Conservation (phyloP, 2,113 vertebrate species). For the Probosciger aterrimus region DNA sequence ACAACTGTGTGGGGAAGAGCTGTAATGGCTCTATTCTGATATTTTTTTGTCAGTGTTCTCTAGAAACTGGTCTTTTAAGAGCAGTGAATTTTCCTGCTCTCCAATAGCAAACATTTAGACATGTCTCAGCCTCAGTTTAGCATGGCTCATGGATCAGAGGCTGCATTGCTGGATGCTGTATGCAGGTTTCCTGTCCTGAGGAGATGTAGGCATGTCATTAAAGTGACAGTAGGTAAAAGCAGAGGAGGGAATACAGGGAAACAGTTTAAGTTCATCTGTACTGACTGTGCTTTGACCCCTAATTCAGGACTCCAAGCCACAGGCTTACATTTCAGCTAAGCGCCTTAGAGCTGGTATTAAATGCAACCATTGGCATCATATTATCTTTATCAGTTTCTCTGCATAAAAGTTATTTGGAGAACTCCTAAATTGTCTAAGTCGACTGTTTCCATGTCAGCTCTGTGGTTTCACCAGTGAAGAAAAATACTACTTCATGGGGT, state of each 20-base stretch:
- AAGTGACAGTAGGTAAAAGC: not conserved
- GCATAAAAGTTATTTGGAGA: not conserved
- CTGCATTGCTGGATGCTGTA: not conserved
- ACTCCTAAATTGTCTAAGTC: not conserved
- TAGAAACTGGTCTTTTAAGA: not conserved
- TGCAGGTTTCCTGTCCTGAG: not conserved
- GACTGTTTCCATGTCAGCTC: not conserved
- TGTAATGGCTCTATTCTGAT: too few species aligned
- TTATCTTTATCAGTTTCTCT: not conserved
- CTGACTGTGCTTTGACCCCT: not conserved
- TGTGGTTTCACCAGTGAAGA: not conserved
- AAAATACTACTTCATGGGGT: not conserved
- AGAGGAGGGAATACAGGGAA: not conserved
- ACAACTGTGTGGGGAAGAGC: not conserved
- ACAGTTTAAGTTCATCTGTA: not conserved
- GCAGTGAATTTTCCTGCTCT: not conserved
- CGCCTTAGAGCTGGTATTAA: not conserved
- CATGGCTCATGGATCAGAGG: not conserved
- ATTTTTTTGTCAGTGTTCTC: not conserved
- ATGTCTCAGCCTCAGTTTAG: not conserved
- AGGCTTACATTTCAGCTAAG: not conserved
- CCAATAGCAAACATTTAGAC: rapidly evolving
- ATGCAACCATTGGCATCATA: rapidly evolving
- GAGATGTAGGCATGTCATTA: not conserved
- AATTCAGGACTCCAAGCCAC: not conserved